Conservation (phyloP, 2,888 invertebrate genomes). For the Mesopsocus fuscifrons region DNA sequence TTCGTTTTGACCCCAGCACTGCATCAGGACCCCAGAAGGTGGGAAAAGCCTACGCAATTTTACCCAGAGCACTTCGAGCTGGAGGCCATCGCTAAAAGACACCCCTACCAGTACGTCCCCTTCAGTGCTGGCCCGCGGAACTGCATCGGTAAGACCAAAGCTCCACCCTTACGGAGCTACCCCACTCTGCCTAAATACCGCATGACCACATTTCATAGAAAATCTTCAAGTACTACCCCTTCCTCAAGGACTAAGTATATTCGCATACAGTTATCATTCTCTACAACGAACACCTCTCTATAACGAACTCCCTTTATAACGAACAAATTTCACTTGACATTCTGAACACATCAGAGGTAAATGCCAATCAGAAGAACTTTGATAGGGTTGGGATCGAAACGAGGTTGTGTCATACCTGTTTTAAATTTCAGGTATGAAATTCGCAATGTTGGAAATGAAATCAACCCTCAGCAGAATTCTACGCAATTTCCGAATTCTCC, state of each 20-base stretch:
- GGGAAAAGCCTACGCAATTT: neutral
- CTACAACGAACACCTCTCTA: no score
- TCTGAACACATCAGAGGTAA: no score
- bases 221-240: no score
- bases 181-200: no score
- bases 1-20: neutral
- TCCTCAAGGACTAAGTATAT: no score
- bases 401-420: neutral
- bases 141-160: neutral
- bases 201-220: no score
- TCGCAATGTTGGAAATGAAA: slow-evolving; percentile 1
- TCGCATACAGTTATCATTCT: neutral
- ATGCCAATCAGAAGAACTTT: no score
- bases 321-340: no score
- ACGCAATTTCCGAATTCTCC: neutral
- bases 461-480: neutral
- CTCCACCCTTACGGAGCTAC: no score
- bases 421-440: neutral
- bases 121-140: slow-evolving; percentile 6
- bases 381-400: no score
- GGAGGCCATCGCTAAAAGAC: neutral
- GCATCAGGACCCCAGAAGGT: neutral
- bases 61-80: neutral
- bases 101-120: slow-evolving; percentile 4
- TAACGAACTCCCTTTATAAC: no score